Base-by-base conservation (phyloP, 2,888 invertebrate genomes). In the Tipula vernalis region DNA sequence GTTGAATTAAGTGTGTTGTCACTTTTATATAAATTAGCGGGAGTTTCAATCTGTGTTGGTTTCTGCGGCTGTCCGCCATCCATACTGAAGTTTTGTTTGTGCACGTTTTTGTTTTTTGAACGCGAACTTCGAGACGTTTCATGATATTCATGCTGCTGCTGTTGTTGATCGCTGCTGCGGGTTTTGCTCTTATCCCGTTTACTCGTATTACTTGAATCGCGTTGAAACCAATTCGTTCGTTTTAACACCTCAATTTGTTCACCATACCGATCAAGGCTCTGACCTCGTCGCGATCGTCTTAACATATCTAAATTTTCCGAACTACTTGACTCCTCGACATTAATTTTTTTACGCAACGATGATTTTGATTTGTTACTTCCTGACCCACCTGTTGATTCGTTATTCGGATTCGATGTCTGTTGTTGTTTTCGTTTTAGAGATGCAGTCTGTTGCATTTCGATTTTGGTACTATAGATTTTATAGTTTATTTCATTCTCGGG, bases 251-350 rank as follows among this genome's bases (percentile, higher is more conserved):
- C 85, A 18, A 42, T 85, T 42, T 41, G 39, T 85, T 85, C 85
- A 39, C 89, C 89, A 0, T 89, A 89, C 6, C 91, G 89, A 57
- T 91, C 91, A 15, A 91, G 87, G 87, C 91, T 91, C 86, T 90
- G 89, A 0, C 91, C 91, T 0, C 91, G 89, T 1, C 90, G 89
- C 0, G 89, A 88, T 44, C 89, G 88, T 2, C 41, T 88, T 87
- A 87, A 89, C 87, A 39, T 88, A 87, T 87, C 86, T 57, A 86
- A 89, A 88, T 90, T 91, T 15, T 90, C 90, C 6, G 90, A 90
- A 87, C 91, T 91, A 88, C 91, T 91, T 0, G 89, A 89, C 2
- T 88, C 89, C 84, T 89, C 90, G 71, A 87, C 36, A 57, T 86
- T 86, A 85, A 85, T 42, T 18, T 42, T 39, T 86, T 51, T 86